These are phyloP conservation scores for Cydia splendana DNA, from an alignment of 1,140 invertebrate species.

Conservation along the genomic window DNA sequence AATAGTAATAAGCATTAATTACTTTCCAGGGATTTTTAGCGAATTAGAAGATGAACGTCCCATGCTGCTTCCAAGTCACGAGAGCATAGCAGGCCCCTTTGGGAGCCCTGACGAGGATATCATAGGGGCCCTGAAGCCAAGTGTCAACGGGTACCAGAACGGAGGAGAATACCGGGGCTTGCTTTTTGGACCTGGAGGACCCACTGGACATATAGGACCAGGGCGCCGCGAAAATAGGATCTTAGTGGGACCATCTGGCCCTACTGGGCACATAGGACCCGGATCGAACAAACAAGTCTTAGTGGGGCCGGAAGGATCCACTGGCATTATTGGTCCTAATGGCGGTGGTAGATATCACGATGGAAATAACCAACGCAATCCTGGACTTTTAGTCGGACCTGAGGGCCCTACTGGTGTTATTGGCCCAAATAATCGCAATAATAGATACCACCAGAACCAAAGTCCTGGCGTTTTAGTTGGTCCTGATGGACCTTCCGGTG, in stretches of 20 bases:
- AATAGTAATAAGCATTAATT: background rate
- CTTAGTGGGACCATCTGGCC: slow-evolving; percentile 78
- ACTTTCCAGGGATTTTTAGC: slow-evolving; percentile 62
- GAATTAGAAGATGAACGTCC: slow-evolving; percentile 64
- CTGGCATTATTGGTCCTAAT: background rate
- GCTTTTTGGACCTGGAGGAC: slow-evolving; percentile 52
- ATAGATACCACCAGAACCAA: background rate
- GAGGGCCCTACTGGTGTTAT: slow-evolving; percentile 77
- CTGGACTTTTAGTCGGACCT: slow-evolving; percentile 79
- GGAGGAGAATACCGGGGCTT: slow-evolving; percentile 37
- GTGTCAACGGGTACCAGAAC: slow-evolving; percentile 35
- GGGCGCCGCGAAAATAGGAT: slow-evolving; percentile 38
- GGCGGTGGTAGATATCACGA: background rate
- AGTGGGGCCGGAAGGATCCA: background rate
- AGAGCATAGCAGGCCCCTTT: slow-evolving; percentile 49
- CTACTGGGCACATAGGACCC: slow-evolving; percentile 68
- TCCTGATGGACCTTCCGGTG: slow-evolving; percentile 79
- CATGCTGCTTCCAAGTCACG: slow-evolving; percentile 48
- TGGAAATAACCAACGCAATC: slow-evolving; percentile 40
- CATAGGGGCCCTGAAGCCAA: slow-evolving; percentile 41
- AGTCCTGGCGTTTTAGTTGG: slow-evolving; percentile 78
- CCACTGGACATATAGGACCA: slow-evolving; percentile 60
- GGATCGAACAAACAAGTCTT: slow-evolving; percentile 41
- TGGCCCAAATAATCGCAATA: slow-evolving; percentile 35
- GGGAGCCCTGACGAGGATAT: slow-evolving; percentile 39